Percentiles rank a stretch among this genome's conserved stretches.
Conservation (phyloP, 1,140 invertebrate genomes). For the Conopomorpha cramerella region DNA sequence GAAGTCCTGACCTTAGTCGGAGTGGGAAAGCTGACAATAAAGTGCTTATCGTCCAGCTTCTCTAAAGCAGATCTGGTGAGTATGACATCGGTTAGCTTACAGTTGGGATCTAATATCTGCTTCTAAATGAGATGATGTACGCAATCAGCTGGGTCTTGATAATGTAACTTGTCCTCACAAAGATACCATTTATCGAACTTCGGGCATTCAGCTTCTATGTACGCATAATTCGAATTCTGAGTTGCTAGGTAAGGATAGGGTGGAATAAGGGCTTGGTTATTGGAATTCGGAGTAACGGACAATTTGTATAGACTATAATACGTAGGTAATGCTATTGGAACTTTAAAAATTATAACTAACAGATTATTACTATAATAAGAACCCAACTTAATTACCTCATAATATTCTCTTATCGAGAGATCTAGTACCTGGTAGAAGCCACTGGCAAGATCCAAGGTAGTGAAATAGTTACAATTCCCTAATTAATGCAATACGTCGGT, state of each 20-base stretch:
- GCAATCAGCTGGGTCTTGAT: conserved; percentile 4
- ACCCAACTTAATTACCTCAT: too few relatives aligned
- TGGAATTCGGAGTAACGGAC: conserved; percentile 10
- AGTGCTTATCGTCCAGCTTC: conserved; percentile 8
- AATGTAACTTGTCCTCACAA: conserved; percentile 6
- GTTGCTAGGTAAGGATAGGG: conserved; percentile 15
- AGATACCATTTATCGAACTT: conserved; percentile 9
- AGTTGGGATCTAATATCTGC: conserved; percentile 5
- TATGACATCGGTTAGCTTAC: conserved; percentile 5
- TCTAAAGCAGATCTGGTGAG: conserved; percentile 8
- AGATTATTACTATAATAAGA: too few relatives aligned
- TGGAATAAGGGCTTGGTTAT: conserved; percentile 10
- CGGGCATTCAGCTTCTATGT: conserved; percentile 18
- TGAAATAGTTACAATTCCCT: too few relatives aligned
- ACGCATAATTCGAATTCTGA: conserved; percentile 11
- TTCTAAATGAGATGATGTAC: conserved; percentile 6
- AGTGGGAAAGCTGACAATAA: conserved; percentile 6
- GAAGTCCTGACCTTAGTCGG: conserved; percentile 7
- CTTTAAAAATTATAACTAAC: too few relatives aligned
- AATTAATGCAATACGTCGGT: too few relatives aligned
- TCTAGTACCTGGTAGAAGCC: too few relatives aligned
- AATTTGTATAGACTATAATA: conserved; percentile 6
- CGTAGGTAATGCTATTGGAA: conserved; percentile 5
- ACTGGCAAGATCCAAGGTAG: too few relatives aligned
- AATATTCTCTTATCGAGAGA: too few relatives aligned